These are phyloP conservation scores for Homarus gammarus DNA, from an alignment of 2,888 invertebrate genomes.

Conservation along the genomic window DNA sequence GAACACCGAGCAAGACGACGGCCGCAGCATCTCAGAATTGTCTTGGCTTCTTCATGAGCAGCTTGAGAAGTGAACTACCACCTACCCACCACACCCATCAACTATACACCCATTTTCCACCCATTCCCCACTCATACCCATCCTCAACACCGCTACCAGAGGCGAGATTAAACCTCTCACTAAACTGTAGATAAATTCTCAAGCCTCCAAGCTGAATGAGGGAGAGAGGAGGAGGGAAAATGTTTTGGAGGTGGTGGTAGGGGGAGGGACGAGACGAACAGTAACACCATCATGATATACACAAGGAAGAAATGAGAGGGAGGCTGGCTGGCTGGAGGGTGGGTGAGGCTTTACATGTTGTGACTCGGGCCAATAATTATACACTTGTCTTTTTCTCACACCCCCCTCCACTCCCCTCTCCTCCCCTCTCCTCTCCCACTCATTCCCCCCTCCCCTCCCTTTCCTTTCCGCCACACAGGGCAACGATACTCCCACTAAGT, in stretches of 20 bases:
- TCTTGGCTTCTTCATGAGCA: constrained; percentile 43
- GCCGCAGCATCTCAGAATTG: constrained; percentile 40
- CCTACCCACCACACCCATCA: not conserved
- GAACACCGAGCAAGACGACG: constrained; percentile 4
- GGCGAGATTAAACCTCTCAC: no score
- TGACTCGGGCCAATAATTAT: constrained; percentile 18
- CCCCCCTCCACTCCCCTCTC: not conserved
- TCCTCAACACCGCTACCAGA: not conserved
- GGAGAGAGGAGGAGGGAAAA: not conserved
- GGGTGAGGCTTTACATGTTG: constrained; percentile 42
- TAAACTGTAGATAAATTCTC: not conserved
- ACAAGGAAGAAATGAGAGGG: not conserved
- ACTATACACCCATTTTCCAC: not conserved
- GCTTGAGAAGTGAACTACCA: not conserved
- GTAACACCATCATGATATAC: not conserved
- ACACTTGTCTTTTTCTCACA: constrained; percentile 31
- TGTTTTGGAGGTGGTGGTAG: not conserved
- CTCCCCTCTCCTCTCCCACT: not conserved
- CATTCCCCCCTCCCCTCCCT: not conserved
- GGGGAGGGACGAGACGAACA: not conserved
- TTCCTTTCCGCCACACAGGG: not conserved
- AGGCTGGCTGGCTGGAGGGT: not conserved
- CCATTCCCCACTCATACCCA: not conserved
- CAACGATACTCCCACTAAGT: not conserved
- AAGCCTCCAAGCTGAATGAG: not conserved